Conservation (phyloP, 2,888 invertebrate species). For the Drosophila koepferae region DNA sequence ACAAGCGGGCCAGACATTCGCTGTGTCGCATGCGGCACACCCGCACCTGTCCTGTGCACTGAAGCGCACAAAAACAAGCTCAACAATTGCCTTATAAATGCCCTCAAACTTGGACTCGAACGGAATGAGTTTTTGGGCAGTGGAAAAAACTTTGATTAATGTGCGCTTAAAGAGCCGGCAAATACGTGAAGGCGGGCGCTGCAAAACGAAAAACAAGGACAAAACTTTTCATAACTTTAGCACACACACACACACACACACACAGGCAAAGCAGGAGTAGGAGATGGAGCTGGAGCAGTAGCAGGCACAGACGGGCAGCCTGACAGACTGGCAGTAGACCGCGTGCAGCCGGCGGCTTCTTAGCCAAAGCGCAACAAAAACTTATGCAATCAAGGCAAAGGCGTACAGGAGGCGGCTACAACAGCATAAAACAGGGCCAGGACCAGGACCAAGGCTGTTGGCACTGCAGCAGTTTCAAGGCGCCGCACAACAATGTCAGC, state of each 20-base stretch:
- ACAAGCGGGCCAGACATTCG: conserved; percentile 15
- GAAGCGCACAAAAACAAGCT: conserved; percentile 58
- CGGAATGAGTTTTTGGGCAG: conserved; percentile 41
- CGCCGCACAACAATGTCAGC: conserved; percentile 76
- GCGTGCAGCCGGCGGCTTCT: conserved; percentile 72
- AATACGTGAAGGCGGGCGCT: conserved; percentile 38
- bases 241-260: conserved; percentile 9
- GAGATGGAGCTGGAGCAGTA: background rate
- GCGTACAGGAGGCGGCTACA: conserved; percentile 33
- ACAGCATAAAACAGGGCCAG: conserved; percentile 17
- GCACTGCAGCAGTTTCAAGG: conserved; percentile 65
- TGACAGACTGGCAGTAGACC: conserved; percentile 41
- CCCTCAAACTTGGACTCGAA: conserved; percentile 67
- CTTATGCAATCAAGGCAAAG: conserved; percentile 72
- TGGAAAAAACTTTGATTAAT: conserved; percentile 76
- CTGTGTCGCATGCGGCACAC: conserved; percentile 11
- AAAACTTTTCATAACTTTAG: conserved; percentile 75
- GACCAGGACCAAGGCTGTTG: conserved; percentile 26
- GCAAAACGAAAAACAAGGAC: conserved; percentile 46
- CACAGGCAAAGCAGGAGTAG: conserved; percentile 28
- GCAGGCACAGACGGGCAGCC: conserved; percentile 2
- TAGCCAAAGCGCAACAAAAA: conserved; percentile 69
- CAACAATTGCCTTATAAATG: conserved; percentile 79
- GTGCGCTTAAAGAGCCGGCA: conserved; percentile 77
- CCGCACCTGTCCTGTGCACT: conserved; percentile 66